phyloP scores from a whole-genome alignment of 2,797 vertebrate genomes.

The Notoglanidium macrostoma region DNA sequence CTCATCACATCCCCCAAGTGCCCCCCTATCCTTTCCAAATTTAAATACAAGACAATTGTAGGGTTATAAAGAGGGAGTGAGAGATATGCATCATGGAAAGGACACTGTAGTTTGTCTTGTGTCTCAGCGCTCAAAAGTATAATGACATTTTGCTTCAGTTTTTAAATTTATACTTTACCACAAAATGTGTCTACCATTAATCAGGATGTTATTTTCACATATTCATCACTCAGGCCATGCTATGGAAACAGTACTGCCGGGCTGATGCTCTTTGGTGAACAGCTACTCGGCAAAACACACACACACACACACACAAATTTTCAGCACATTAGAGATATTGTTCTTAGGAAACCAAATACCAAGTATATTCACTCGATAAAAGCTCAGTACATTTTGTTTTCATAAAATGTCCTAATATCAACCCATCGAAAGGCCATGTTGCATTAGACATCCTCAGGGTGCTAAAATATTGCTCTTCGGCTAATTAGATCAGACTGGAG shows the following conservation, averaged over 20 bases:
- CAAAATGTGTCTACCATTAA: background rate
- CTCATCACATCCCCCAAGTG: slow-evolving; percentile 58
- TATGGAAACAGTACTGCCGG: background rate
- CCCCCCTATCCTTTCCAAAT: slow-evolving; percentile 66
- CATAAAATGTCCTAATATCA: slow-evolving; percentile 38
- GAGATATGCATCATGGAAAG: slow-evolving; percentile 33
- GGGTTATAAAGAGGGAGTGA: slow-evolving; percentile 52
- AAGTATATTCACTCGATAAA: slow-evolving; percentile 46
- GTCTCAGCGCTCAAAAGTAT: background rate
- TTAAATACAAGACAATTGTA: slow-evolving; percentile 64
- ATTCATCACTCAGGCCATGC: background rate
- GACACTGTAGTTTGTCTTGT: background rate
- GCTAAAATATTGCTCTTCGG: slow-evolving; percentile 67
- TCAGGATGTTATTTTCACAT: slow-evolving; percentile 5
- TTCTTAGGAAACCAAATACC: slow-evolving; percentile 39
- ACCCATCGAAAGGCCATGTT: slow-evolving; percentile 65
- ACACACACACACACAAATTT: slow-evolving; percentile 5
- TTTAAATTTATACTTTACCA: background rate
- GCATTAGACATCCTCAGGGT: slow-evolving; percentile 65
- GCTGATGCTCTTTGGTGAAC: background rate
- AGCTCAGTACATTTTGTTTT: slow-evolving; percentile 49
- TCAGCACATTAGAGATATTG: slow-evolving; percentile 35
- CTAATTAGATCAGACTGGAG: slow-evolving; percentile 66
- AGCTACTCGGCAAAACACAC: background rate
- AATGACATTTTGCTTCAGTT: background rate